Evolutionary conservation across 2,888 invertebrate species (phyloP).

Genomic region (Chalcis sispes): DNA sequence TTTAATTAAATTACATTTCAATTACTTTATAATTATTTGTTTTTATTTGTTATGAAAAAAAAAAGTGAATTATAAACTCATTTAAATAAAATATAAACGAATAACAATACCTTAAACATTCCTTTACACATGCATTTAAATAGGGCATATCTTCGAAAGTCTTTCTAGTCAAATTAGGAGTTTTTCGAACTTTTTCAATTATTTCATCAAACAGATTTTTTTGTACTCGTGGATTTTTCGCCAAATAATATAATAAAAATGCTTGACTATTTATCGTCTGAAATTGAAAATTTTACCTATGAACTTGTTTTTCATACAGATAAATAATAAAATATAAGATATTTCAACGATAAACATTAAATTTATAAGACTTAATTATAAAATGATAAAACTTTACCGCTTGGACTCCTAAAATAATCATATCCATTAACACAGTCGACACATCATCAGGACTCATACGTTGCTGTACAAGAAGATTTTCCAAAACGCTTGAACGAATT

Average conservation of each 20-base stretch:
- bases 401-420: slow-evolving; percentile 82
- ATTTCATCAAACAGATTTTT: slow-evolving; percentile 81
- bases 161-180: slow-evolving; percentile 68
- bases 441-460: slow-evolving; percentile 80
- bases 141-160: slow-evolving; percentile 76
- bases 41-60: no score
- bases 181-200: slow-evolving; percentile 69
- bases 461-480: slow-evolving; percentile 78
- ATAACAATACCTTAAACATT: slow-evolving; percentile 78
- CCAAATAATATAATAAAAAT: slow-evolving; percentile 82
- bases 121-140: slow-evolving; percentile 82
- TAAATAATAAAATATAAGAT: slow-evolving; percentile 1
- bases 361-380: not conserved
- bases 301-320: slow-evolving; percentile 10
- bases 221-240: slow-evolving; percentile 82
- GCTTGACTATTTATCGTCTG: slow-evolving; percentile 81
- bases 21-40: not conserved
- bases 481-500: slow-evolving; percentile 75
- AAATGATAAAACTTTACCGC: slow-evolving; percentile 76
- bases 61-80: not conserved
- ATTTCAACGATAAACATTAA: not conserved
- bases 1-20: not conserved
- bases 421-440: slow-evolving; percentile 81
- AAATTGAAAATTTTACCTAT: slow-evolving; percentile 56
- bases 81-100: not conserved